These are phyloP conservation scores for Protobothrops flavoviridis DNA, from an alignment of 2,113 vertebrate genomes.

Conservation along the genomic window DNA sequence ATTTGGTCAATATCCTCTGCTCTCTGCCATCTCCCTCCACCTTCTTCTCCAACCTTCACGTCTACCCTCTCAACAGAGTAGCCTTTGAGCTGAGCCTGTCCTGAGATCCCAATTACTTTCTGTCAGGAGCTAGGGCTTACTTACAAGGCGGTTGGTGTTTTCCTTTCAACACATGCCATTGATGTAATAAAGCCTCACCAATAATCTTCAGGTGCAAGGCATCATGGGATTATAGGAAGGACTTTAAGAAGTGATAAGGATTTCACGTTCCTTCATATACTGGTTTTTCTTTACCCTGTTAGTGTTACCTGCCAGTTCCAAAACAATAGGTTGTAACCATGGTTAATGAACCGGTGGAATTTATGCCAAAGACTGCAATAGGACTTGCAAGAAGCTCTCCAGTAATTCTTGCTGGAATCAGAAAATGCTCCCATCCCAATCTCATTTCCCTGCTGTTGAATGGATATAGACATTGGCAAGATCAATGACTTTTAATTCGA, in stretches of 20 bases:
- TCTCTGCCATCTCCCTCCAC: neutral
- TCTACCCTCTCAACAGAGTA: neutral
- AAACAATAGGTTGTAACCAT: neutral
- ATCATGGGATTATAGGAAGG: neutral
- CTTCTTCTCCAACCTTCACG: neutral
- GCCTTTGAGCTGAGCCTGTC: neutral
- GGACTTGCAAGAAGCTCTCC: neutral
- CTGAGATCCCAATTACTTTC: neutral
- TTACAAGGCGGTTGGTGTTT: neutral
- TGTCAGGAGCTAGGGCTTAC: neutral
- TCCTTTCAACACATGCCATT: neutral
- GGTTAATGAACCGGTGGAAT: neutral
- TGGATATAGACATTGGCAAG: neutral
- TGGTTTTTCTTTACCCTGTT: neutral
- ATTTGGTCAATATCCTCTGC: neutral
- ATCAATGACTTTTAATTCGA: neutral
- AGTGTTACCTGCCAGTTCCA: neutral
- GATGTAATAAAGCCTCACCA: neutral
- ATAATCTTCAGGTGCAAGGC: neutral
- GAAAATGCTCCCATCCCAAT: neutral
- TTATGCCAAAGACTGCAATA: neutral
- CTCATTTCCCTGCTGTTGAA: neutral
- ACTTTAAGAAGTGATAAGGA: neutral
- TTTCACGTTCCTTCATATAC: neutral
- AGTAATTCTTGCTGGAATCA: neutral